Conservation (phyloP, 2,113 vertebrate species). For the Zootoca vivipara region DNA sequence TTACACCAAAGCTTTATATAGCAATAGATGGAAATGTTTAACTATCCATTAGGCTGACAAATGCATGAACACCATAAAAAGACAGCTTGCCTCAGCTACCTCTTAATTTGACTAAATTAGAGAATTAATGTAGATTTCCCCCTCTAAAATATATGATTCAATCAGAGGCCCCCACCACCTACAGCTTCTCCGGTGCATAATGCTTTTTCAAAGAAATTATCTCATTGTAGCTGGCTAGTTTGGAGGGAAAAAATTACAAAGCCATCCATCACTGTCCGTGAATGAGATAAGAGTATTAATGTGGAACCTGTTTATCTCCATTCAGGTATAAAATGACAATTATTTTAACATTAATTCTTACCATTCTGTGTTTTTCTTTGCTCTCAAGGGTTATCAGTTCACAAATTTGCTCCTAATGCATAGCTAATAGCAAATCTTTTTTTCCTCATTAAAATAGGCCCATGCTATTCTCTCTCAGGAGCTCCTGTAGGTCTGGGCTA, state of each 20-base stretch:
- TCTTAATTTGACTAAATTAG: constrained; percentile 22
- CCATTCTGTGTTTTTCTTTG: constrained; percentile 35
- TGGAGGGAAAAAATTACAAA: constrained; percentile 21
- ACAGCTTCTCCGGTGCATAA: not conserved
- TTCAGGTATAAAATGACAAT: constrained; percentile 56
- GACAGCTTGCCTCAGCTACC: not conserved
- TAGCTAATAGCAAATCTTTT: not conserved
- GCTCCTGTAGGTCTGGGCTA: not conserved
- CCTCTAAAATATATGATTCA: not conserved
- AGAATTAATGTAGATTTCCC: constrained; percentile 13
- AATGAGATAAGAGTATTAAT: constrained; percentile 36
- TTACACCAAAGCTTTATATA: constrained; percentile 17
- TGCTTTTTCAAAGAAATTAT: constrained; percentile 36
- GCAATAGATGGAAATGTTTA: constrained; percentile 20
- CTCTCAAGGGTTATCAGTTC: constrained; percentile 20
- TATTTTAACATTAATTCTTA: constrained; percentile 55
- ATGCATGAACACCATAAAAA: not conserved
- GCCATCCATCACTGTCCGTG: constrained; percentile 45
- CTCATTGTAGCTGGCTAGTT: constrained; percentile 9
- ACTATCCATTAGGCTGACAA: constrained; percentile 21
- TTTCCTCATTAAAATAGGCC: constrained; percentile 4
- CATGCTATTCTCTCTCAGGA: constrained; percentile 6
- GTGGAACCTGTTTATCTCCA: constrained; percentile 29
- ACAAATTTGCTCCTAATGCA: constrained; percentile 25
- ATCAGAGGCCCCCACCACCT: not conserved